Evolutionary conservation across 2,888 invertebrate species (phyloP).

Genomic region (Oscheius sp.): DNA sequence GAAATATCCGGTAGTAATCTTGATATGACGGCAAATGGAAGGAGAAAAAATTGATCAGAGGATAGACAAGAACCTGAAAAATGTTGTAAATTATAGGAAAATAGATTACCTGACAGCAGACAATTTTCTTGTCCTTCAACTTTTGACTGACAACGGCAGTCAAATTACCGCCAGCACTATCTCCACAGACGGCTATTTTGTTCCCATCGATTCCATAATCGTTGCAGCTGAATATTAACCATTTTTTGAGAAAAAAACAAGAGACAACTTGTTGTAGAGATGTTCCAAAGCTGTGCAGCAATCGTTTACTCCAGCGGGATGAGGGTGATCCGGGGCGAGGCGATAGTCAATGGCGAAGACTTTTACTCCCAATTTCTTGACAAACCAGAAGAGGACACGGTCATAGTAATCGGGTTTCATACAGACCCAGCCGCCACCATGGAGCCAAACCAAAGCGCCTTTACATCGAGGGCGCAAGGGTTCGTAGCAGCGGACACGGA

Average conservation of each 20-base stretch:
- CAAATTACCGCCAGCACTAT: conserved; percentile 72
- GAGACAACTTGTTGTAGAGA: conserved; percentile 62
- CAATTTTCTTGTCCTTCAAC: conserved; percentile 36
- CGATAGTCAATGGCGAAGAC: conserved; percentile 68
- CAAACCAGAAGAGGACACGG: conserved; percentile 55
- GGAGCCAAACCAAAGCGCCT: conserved; percentile 64
- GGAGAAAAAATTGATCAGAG: conserved; percentile 74
- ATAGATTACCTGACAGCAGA: conserved; percentile 25
- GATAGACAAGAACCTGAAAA: conserved; percentile 74
- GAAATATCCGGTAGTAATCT: conserved; percentile 61
- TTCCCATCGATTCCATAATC: conserved; percentile 61
- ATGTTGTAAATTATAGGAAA: background rate
- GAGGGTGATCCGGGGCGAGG: conserved; percentile 74
- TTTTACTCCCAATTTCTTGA: conserved; percentile 53
- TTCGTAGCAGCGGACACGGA: conserved; percentile 63
- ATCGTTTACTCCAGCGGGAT: conserved; percentile 74
- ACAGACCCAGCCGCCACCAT: conserved; percentile 69
- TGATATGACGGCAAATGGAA: conserved; percentile 69
- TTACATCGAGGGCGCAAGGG: conserved; percentile 48
- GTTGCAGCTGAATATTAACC: conserved; percentile 42
- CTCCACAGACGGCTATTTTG: conserved; percentile 68
- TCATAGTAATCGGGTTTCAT: conserved; percentile 68
- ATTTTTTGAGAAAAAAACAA: background rate
- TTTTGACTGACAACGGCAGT: conserved; percentile 56
- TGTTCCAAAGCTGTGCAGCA: conserved; percentile 68